Evolutionary conservation across 1,140 invertebrate species (phyloP).

Genomic region (Platyscapa corneri): DNA sequence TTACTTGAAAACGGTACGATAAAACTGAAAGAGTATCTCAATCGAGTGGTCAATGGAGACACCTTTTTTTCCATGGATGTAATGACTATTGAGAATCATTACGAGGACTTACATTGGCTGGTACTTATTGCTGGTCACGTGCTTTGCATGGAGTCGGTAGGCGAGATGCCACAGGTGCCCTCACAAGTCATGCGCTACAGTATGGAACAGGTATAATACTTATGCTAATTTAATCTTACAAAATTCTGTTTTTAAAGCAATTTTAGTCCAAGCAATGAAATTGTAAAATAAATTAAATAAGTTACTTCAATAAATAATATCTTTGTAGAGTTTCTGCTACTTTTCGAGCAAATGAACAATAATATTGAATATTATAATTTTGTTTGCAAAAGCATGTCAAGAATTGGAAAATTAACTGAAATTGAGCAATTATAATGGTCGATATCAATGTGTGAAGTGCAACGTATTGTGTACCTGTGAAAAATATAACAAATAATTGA

Average conservation of each 20-base stretch:
- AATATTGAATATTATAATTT: too few species aligned
- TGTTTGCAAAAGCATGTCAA: too few species aligned
- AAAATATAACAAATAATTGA: too few species aligned
- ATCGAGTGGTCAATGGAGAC: conserved; percentile 75
- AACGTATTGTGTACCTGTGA: too few species aligned
- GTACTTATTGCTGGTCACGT: conserved; percentile 86
- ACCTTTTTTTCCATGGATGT: conserved; percentile 75
- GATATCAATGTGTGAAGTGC: too few species aligned
- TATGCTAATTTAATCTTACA: neutral
- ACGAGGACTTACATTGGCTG: conserved; percentile 94
- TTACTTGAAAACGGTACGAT: conserved; percentile 80
- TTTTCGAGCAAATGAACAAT: too few species aligned
- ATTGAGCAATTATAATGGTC: too few species aligned
- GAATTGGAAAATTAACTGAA: too few species aligned
- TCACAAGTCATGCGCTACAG: conserved; percentile 84
- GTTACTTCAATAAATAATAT: too few species aligned
- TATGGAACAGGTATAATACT: conserved; percentile 72
- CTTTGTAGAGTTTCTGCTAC: too few species aligned
- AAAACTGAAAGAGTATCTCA: conserved; percentile 79
- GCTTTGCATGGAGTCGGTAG: conserved; percentile 82
- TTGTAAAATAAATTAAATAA: too few species aligned
- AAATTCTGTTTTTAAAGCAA: neutral
- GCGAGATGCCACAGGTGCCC: conserved; percentile 86
- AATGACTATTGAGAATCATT: conserved; percentile 77
- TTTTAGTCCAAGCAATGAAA: too few species aligned